Conservation (phyloP, 1,140 invertebrate genomes). For the Ladona fulva region DNA sequence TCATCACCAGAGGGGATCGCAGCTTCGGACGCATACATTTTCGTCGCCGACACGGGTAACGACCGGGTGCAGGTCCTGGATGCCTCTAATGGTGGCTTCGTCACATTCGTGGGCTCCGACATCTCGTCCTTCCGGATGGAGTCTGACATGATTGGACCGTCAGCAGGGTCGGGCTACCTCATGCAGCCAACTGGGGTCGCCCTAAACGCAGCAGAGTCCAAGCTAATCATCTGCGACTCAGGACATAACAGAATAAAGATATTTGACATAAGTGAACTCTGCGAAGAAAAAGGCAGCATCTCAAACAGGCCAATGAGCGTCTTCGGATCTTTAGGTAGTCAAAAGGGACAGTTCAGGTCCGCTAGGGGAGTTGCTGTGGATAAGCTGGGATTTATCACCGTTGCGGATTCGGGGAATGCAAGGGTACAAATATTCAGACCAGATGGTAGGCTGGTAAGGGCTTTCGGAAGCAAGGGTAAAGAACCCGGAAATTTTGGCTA, state of each 20-base stretch:
- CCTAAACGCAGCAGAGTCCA: constrained; percentile 36
- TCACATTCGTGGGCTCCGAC: constrained; percentile 18
- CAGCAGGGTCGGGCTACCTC: constrained; percentile 39
- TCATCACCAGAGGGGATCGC: constrained; percentile 64
- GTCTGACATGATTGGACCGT: constrained; percentile 39
- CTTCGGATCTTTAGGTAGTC: constrained; percentile 49
- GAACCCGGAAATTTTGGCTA: constrained; percentile 55
- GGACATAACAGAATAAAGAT: constrained; percentile 55
- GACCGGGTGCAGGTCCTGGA: constrained; percentile 46
- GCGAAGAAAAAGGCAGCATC: background rate
- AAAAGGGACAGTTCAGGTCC: constrained; percentile 53
- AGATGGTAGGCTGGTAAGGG: constrained; percentile 49
- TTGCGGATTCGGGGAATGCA: constrained; percentile 68
- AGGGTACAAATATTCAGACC: constrained; percentile 63
- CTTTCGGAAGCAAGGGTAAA: constrained; percentile 50
- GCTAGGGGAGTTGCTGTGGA: constrained; percentile 61
- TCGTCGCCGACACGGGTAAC: constrained; percentile 68
- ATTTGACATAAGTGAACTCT: background rate
- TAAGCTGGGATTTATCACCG: constrained; percentile 57
- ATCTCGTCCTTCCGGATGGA: constrained; percentile 33
- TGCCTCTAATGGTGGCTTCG: constrained; percentile 23
- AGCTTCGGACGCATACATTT: constrained; percentile 49
- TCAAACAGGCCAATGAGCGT: constrained; percentile 24
- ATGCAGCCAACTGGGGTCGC: constrained; percentile 61
- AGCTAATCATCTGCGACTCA: constrained; percentile 51